Conservation (phyloP, 2,888 invertebrate genomes). For the Apantesis nais region DNA sequence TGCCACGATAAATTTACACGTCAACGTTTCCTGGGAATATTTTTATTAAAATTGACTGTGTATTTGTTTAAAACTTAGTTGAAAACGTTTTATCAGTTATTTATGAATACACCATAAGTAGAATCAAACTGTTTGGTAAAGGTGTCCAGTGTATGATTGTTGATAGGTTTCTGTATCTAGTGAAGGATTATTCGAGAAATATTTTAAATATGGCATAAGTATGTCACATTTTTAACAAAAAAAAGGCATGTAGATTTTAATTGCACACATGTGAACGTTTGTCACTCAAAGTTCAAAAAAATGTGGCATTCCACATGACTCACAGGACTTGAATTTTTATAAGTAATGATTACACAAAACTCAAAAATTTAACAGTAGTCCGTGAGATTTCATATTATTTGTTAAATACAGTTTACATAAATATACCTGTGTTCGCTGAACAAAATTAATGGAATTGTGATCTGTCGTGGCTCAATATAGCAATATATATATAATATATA, state of each 20-base stretch:
- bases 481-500: no score
- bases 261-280: background rate
- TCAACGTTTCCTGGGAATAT: conserved; percentile 68
- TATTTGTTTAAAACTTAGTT: conserved; percentile 20
- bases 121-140: conserved; percentile 1
- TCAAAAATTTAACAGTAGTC: background rate
- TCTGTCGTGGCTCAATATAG: conserved; percentile 61
- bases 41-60: conserved; percentile 41
- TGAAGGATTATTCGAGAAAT: no score
- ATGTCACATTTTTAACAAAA: background rate
- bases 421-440: background rate
- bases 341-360: conserved; percentile 3
- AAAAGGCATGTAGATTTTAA: background rate
- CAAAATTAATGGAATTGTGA: conserved; percentile 61
- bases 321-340: no score
- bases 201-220: no score
- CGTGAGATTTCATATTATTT: background rate
- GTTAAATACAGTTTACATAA: background rate
- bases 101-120: conserved; percentile 1
- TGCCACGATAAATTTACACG: conserved; percentile 61
- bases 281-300: background rate
- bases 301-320: background rate
- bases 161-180: background rate
- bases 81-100: conserved; percentile 15
- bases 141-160: background rate